Evolutionary conservation across 2,797 vertebrate species (phyloP), one percentile per base, ranked within the genome.

Genomic region (Characodon lateralis): DNA sequence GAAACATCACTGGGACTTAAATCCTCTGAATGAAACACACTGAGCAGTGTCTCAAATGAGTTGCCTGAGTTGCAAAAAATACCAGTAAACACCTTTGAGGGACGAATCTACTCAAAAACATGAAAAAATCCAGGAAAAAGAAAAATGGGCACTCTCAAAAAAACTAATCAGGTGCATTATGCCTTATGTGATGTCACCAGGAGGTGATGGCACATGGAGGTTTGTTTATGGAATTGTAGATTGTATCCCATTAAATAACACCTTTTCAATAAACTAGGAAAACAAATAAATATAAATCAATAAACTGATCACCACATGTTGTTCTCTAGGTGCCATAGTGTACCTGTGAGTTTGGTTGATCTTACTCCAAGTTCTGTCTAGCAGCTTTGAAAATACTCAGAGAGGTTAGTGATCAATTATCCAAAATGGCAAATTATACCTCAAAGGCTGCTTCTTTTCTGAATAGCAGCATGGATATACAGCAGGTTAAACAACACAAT

Each of bases 391-490:
- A 65, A 65, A 39, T 65, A 22, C 31, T 65, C 31, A 65, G 63
- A 65, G 8, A 39, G 18, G 8, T 65, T 20, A 22, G 31, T 14
- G 28, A 35, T 63, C 14, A 48, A 24, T n/a, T 6, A 53, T 59
- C 39, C 16, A 3, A 41, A 55, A 31, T 53, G 20, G 50, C 63
- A 48, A 80, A 56, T 76, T 71, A 82, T 41, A 72, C 26, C 18
- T 2, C 39, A 48, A 71, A 79, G 79, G 75, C 88, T 88, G 86
- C 43, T 78, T 51, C 71, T 83, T 84, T 87, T 83, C 79, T 35
- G 79, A 31, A 31, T 48, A 56, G 72, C 70, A 79, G 83, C 74
- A 77, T 72, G 81, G 83, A 89, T 78, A 87, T 78, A 22, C 46
- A 28, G 77, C 35, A 13, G 10, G 39, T 68, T 68, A 83, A 69